Evolutionary conservation across 2,113 vertebrate genomes (phyloP).

Genomic region (Tapirus terrestris): DNA sequence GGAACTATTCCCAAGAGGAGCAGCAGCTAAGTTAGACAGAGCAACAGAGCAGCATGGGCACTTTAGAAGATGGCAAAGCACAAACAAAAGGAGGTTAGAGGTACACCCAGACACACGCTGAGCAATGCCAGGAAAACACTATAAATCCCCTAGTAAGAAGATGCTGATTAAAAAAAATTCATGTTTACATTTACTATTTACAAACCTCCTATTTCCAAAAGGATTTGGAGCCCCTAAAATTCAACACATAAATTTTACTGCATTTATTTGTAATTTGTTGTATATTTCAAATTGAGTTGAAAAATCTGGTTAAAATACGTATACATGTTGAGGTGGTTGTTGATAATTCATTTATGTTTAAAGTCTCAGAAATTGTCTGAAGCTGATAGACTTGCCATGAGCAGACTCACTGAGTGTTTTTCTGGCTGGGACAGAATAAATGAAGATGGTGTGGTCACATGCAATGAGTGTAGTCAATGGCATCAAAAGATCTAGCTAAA

Average conservation of each 20-base stretch:
- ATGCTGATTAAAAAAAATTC: background rate
- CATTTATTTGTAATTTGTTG: background rate
- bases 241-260: background rate
- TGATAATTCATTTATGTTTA: background rate
- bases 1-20: background rate
- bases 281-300: background rate
- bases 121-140: background rate
- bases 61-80: background rate
- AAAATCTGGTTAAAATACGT: constrained; percentile 14
- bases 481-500: background rate
- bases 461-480: background rate
- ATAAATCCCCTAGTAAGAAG: background rate
- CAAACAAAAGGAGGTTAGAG: background rate
- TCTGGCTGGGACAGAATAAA: background rate
- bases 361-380: background rate
- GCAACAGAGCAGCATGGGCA: background rate
- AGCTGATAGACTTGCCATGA: background rate
- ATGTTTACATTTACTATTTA: background rate
- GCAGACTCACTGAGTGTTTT: background rate
- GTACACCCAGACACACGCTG: background rate
- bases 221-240: background rate
- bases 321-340: background rate
- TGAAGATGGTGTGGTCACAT: background rate
- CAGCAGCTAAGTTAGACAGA: background rate
- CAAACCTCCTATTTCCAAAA: background rate